Conservation (phyloP, 2,113 vertebrate genomes). For the Paradisaea rubra region DNA sequence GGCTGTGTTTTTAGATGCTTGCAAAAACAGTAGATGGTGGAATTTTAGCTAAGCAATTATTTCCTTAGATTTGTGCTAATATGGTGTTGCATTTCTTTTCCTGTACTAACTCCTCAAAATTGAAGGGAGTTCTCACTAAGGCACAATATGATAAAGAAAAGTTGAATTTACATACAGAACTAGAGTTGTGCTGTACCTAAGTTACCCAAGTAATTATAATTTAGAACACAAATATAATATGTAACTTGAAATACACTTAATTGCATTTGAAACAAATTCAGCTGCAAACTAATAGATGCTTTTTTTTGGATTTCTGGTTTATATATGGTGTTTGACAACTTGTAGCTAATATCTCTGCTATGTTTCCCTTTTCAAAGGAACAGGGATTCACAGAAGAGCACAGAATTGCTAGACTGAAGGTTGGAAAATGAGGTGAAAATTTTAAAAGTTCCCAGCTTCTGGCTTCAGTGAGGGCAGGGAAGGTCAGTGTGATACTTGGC, state of each 20-base stretch:
- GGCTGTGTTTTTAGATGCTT: not conserved
- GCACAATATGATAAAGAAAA: not conserved
- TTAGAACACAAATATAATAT: not conserved
- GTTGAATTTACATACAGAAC: not conserved
- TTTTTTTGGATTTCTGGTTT: not conserved
- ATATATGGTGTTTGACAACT: not conserved
- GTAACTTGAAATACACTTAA: not conserved
- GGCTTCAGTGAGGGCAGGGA: not conserved
- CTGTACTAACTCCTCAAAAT: not conserved
- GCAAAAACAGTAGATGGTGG: not conserved
- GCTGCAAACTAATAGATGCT: not conserved
- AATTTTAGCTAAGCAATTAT: not conserved
- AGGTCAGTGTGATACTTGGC: not conserved
- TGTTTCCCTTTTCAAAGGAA: not conserved
- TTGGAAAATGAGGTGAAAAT: not conserved
- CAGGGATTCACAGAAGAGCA: not conserved
- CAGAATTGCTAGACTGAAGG: not conserved
- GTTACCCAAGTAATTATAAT: not conserved
- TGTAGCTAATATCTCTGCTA: not conserved
- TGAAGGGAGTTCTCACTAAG: not conserved
- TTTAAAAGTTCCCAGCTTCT: not conserved
- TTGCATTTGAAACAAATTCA: not conserved
- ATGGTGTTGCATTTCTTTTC: not conserved
- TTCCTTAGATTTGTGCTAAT: not conserved
- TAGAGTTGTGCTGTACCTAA: not conserved